Evolutionary conservation across 2,888 invertebrate species (phyloP), one percentile per base, ranked within the genome.

Genomic region (Melinaea menophilus): DNA sequence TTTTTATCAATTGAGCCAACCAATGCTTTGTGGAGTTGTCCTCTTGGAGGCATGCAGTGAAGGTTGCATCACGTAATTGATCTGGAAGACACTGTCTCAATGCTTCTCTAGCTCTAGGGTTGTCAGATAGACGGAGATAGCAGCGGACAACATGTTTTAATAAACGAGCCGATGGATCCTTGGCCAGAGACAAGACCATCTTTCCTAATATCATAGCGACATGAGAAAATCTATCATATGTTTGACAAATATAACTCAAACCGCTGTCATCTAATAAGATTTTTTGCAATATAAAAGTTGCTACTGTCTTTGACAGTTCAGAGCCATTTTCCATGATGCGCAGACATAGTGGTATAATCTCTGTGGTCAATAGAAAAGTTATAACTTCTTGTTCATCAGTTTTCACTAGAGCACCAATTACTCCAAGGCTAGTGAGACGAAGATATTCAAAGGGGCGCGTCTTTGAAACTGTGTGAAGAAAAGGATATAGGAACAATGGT

Each of bases 291-390:
- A 99, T 99, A 83, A 99, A 99, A 37, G 99, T 99, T 9, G 99
- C 99, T 2, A 99, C 99, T n/a, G 99, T 99, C 91, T 99, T 99
- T 68, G 99, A 99, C 9, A 99, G 91, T 86, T 99, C 99, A 64
- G 98, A 99, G 62, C 99, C 99, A 72, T 98, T 97, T 90, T 99
- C 99, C 99, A 99, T 99, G 66, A 99, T 99, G 73, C 99, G 94
- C 67, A 99, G 92, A 83, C 99, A 99, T 11, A 99, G 91, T 0
- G 99, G 99, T 81, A 99, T 99, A 75, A 99, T 99, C 92, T 99
- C 99, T 45, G 99, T 99, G 9, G 99, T 98, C 64, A 99, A 92
- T 57, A 99, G 92, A 85, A 99, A 99, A 70, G 98, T 99, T 58
- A 99, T 99, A 5, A 99, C 99, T 92, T 99, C 98, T 87, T 98